Evolutionary conservation across 2,113 vertebrate species (phyloP).

Genomic region (Bubo scandiacus): DNA sequence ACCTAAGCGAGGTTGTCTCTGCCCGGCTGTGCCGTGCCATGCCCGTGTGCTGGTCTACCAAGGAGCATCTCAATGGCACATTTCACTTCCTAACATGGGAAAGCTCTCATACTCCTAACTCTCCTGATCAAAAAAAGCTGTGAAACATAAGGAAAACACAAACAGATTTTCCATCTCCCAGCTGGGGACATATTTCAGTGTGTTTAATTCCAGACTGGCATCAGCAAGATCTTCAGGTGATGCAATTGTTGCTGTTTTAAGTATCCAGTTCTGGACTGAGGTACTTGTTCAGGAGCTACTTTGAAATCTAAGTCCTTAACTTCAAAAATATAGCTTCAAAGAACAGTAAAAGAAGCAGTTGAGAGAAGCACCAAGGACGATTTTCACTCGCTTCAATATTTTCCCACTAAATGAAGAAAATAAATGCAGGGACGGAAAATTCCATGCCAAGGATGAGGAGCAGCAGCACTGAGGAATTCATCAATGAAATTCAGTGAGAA

Average conservation of each 20-base stretch:
- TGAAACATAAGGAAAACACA: background rate
- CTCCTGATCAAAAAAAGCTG: background rate
- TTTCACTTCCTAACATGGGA: background rate
- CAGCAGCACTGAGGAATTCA: background rate
- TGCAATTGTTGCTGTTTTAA: background rate
- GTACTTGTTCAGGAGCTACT: background rate
- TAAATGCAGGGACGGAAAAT: background rate
- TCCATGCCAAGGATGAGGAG: background rate
- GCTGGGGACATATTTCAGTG: background rate
- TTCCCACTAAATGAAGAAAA: background rate
- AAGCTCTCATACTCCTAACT: background rate
- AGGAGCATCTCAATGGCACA: accelerated
- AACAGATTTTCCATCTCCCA: background rate
- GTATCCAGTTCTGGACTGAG: background rate
- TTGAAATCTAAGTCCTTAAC: background rate
- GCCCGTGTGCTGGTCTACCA: accelerated
- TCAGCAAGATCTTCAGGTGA: background rate
- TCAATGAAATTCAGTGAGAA: background rate
- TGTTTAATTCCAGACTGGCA: background rate
- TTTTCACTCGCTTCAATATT: background rate
- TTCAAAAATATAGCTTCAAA: background rate
- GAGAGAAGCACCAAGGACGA: background rate
- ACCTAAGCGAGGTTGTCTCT: background rate
- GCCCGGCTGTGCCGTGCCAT: background rate
- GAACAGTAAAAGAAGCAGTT: accelerated